phyloP scores from a whole-genome alignment of 2,888 invertebrate species.

The Lobophora halterata region DNA sequence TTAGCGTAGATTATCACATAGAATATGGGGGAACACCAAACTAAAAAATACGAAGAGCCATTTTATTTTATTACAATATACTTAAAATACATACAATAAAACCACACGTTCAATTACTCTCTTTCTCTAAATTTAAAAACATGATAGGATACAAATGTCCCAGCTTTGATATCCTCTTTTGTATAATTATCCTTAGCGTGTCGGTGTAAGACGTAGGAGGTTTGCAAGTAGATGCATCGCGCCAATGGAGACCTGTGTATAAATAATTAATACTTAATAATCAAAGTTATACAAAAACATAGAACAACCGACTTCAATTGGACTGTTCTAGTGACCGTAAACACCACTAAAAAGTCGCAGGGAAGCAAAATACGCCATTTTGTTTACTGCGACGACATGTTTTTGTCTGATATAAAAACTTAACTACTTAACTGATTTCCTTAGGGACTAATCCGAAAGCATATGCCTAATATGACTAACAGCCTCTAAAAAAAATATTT shows the following conservation, averaged over 20 bases:
- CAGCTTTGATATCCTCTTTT: conserved; percentile 87
- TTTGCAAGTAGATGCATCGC: conserved; percentile 86
- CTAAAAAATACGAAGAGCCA: conserved; percentile 31
- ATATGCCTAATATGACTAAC: too few species aligned
- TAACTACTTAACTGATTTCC: too few species aligned
- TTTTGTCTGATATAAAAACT: too few species aligned
- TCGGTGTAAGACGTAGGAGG: conserved; percentile 89
- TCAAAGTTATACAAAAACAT: neutral
- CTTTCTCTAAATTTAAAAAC: conserved; percentile 79
- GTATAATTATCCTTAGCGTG: conserved; percentile 88
- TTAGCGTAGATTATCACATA: too few species aligned
- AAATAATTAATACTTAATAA: conserved; percentile 8
- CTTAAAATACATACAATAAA: conserved; percentile 41
- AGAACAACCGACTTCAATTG: too few species aligned
- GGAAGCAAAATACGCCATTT: too few species aligned
- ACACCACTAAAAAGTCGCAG: too few species aligned
- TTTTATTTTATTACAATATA: conserved; percentile 42
- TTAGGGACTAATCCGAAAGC: too few species aligned
- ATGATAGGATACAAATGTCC: conserved; percentile 89
- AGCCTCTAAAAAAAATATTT: too few species aligned
- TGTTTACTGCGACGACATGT: too few species aligned
- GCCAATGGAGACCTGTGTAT: conserved; percentile 86
- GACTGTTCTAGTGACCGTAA: too few species aligned
- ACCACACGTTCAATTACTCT: conserved; percentile 31
- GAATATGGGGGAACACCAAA: conserved; percentile 10